Evolutionary conservation across 2,797 vertebrate genomes (phyloP), one percentile per base, ranked within the genome.

Genomic region (Argentina silus): DNA sequence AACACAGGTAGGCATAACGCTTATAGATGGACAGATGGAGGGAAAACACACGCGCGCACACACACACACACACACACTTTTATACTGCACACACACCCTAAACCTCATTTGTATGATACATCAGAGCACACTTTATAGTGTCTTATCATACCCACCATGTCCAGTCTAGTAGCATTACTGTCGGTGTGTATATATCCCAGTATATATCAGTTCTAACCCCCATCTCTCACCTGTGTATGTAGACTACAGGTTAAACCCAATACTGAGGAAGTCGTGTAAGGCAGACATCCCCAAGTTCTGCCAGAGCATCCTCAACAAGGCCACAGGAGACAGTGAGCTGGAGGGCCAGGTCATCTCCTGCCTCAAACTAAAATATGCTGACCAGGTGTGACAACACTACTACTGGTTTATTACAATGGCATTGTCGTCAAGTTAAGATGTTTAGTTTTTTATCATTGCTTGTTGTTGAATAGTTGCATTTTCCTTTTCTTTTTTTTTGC

Each of bases 211-310:
- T 65, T 42, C 6, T 23, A 42, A 21, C 42, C 10, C 36, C 45
- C 11, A 0, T 55, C 42, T 43, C 19, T 69, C 12, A 23, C 51
- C 42, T 10, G 7, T 0, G 19, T 76, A 0, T 79, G 21, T 84
- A 99, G 97, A 99, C 92, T 99, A 95, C 85, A 95, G 98, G 70
- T 84, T 99, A 80, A 99, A 99, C 84, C 98, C 97, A 0, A 94
- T 98, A 36, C 93, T 99, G 74, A 95, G 95, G 83, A 99, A 98
- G 80, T 96, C 98, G 0, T 99, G 98, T 81, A 98, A 98, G 91
- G 97, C 97, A 0, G 98, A 99, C 89, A 99, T 99, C 78, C 97
- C 97, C 0, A 99, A 99, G 84, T 99, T 99, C 90, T 99, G 98
- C 72, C 96, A 98, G 45, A 86, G 90, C 10, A 94, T 99, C 86